phyloP scores from a whole-genome alignment of 2,113 vertebrate species.

The Australoheros scitulus region DNA sequence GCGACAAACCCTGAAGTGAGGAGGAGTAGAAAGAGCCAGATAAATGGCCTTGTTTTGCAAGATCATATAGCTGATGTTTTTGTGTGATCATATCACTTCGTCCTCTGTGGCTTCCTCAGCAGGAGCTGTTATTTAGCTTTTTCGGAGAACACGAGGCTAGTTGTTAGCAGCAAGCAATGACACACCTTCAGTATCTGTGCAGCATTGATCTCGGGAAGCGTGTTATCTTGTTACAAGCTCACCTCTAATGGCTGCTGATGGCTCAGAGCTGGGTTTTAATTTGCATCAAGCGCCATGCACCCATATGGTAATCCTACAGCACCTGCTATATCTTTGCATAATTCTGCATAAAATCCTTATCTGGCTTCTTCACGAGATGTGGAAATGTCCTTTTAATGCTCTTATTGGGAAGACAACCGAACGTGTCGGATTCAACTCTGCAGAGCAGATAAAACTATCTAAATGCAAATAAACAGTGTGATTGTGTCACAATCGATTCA shows the following conservation, averaged over 20 bases:
- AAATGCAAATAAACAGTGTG: constrained; percentile 75
- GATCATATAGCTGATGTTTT: constrained; percentile 30
- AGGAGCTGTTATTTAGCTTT: constrained; percentile 11
- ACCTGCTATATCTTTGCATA: constrained; percentile 58
- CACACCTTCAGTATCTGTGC: constrained; percentile 14
- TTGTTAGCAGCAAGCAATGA: constrained; percentile 11
- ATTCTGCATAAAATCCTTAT: constrained; percentile 59
- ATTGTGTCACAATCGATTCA: constrained; percentile 40
- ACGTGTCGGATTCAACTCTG: constrained; percentile 33
- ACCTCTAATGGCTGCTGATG: constrained; percentile 45
- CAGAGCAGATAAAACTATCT: constrained; percentile 64
- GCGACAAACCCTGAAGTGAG: constrained; percentile 38
- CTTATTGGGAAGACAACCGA: constrained; percentile 24
- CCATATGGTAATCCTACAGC: constrained; percentile 43
- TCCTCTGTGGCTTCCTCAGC: not conserved
- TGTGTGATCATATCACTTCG: constrained; percentile 31
- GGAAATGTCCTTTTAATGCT: constrained; percentile 48
- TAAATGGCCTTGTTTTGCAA: constrained; percentile 48
- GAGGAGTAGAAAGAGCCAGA: constrained; percentile 16
- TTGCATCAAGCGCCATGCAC: constrained; percentile 14
- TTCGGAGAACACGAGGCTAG: not conserved
- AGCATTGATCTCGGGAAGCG: constrained; percentile 8
- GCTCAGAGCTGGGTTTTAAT: constrained; percentile 20
- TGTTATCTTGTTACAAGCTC: constrained; percentile 38
- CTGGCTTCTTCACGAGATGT: constrained; percentile 11